phyloP scores from a whole-genome alignment of 2,888 invertebrate genomes.

The Heliconius erato region DNA sequence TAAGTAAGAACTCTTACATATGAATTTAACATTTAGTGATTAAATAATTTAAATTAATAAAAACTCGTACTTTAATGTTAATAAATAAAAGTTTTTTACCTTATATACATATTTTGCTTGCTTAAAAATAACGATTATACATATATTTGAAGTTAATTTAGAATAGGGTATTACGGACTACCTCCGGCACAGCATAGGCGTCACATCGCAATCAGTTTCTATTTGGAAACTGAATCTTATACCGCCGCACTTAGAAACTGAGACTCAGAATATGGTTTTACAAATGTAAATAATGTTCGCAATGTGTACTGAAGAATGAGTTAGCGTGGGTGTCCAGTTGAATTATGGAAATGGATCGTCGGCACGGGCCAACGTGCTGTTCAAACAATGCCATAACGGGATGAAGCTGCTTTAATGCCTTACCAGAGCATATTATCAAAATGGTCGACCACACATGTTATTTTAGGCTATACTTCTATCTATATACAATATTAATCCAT shows the following conservation, averaged over 20 bases:
- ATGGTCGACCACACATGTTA: conserved; percentile 54
- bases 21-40: neutral
- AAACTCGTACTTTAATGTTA: neutral
- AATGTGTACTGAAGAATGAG: conserved; percentile 69
- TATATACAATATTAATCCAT: neutral
- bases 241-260: conserved; percentile 57
- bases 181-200: conserved; percentile 57
- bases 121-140: conserved; percentile 9
- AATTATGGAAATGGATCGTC: conserved; percentile 81
- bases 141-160: conserved; percentile 32
- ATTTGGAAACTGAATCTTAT: conserved; percentile 65
- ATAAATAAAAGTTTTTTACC: neutral
- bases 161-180: conserved; percentile 58
- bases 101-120: neutral
- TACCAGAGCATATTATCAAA: conserved; percentile 63
- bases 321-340: conserved; percentile 70
- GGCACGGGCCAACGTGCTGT: conserved; percentile 62
- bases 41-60: neutral
- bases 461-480: no score
- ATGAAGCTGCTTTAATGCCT: conserved; percentile 71
- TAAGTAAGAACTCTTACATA: neutral
- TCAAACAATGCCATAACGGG: conserved; percentile 81
- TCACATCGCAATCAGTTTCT: conserved; percentile 55
- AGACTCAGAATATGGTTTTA: conserved; percentile 51
- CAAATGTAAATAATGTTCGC: conserved; percentile 53